phyloP scores from a whole-genome alignment of 2,113 vertebrate species.

The Catharus bicknelli region DNA sequence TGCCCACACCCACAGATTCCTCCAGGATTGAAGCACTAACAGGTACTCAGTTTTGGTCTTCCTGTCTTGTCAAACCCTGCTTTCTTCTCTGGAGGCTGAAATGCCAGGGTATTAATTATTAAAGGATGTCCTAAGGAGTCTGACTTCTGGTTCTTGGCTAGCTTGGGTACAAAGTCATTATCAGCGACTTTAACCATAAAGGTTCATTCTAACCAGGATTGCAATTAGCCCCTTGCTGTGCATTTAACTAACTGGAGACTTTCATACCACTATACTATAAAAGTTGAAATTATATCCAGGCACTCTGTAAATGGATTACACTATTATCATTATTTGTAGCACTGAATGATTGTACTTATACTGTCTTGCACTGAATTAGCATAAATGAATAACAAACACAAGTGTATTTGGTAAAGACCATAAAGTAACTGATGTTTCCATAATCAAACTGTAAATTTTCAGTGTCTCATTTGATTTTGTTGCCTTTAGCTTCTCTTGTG shows the following conservation, averaged over 20 bases:
- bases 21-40: accelerated
- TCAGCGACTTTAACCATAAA: not conserved
- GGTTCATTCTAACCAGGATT: not conserved
- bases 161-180: not conserved
- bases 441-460: slow-evolving; percentile 14
- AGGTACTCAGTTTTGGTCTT: not conserved
- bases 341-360: slow-evolving; percentile 9
- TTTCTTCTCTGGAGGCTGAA: not conserved
- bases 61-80: not conserved
- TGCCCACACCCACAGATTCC: not conserved
- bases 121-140: not conserved
- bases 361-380: slow-evolving; percentile 15
- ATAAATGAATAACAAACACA: not conserved
- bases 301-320: not conserved
- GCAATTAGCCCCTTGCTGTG: slow-evolving; percentile 16
- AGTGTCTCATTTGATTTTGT: slow-evolving; percentile 1
- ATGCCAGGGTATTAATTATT: not conserved
- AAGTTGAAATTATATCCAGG: slow-evolving; percentile 8
- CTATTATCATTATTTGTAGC: slow-evolving; percentile 1
- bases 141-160: not conserved
- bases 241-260: not conserved
- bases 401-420: not conserved
- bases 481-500: not conserved
- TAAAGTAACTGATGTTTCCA: not conserved
- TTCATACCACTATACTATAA: not conserved